Evolutionary conservation across 2,113 vertebrate genomes (phyloP).

Genomic region (Herpailurus yagouaroundi): DNA sequence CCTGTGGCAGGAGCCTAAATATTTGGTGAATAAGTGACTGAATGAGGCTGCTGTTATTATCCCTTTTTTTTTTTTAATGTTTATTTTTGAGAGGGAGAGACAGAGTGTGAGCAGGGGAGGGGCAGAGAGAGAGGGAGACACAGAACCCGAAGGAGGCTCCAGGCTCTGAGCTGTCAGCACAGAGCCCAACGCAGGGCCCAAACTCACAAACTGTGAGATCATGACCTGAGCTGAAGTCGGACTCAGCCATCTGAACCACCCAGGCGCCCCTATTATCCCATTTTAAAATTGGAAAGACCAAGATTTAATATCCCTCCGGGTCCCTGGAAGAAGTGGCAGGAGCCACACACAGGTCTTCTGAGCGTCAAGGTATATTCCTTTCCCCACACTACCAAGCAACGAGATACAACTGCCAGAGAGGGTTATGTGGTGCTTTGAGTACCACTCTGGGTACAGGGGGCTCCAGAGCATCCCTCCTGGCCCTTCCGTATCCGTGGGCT

Average conservation of each 20-base stretch:
- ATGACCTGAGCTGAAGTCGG: too few species aligned
- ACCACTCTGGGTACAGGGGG: neutral
- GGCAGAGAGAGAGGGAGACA: too few species aligned
- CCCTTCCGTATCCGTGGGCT: neutral
- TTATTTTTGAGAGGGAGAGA: too few species aligned
- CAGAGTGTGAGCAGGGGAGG: too few species aligned
- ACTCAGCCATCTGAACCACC: too few species aligned
- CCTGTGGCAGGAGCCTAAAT: neutral
- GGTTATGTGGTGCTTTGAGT: neutral
- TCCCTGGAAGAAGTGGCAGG: neutral
- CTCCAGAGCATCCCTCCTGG: neutral
- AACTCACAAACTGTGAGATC: too few species aligned
- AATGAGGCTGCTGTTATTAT: neutral
- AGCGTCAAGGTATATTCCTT: neutral
- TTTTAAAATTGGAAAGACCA: neutral
- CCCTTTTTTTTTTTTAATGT: neutral
- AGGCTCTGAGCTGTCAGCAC: too few species aligned
- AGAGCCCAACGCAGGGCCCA: too few species aligned
- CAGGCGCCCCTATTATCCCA: neutral
- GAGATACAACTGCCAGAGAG: neutral
- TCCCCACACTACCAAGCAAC: neutral
- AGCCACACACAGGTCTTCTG: neutral
- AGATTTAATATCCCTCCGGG: neutral
- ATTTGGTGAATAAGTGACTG: neutral
- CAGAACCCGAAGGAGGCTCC: too few species aligned